These are phyloP conservation scores for Heliconius eleuchia DNA, from an alignment of 1,140 invertebrate genomes.

Conservation along the genomic window DNA sequence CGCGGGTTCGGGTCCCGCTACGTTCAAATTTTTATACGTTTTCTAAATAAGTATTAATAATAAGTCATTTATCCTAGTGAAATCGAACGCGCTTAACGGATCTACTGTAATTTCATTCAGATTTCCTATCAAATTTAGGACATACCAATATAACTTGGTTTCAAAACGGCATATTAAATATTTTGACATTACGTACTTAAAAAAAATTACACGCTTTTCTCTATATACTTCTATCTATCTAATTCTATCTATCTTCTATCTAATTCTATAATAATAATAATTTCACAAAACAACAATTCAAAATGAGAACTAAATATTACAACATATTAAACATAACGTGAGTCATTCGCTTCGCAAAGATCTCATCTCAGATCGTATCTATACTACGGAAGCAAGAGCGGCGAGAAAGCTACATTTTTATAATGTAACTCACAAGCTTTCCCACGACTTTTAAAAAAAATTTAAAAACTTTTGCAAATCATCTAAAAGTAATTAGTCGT, in stretches of 20 bases:
- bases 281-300: neutral
- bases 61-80: no score
- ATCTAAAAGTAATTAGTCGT: slow-evolving; percentile 24
- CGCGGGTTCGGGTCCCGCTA: no score
- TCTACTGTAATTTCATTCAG: no score
- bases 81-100: no score
- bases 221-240: neutral
- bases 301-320: slow-evolving; percentile 28
- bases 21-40: no score
- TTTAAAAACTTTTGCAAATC: slow-evolving; percentile 9
- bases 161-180: no score
- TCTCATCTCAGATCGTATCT: slow-evolving; percentile 68
- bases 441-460: slow-evolving; percentile 50
- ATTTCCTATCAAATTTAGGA: no score
- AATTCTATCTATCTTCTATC: neutral
- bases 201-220: no score
- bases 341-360: slow-evolving; percentile 63
- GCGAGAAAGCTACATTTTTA: slow-evolving; percentile 75
- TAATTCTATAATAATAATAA: neutral
- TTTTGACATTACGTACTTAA: no score
- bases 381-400: slow-evolving; percentile 61
- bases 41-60: no score
- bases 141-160: no score
- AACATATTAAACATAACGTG: slow-evolving; percentile 49
- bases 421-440: slow-evolving; percentile 59